Percentiles rank a stretch among this genome's conserved stretches.
Conservation (phyloP, 2,797 vertebrate genomes). For the Odontamblyopus lacepedii region DNA sequence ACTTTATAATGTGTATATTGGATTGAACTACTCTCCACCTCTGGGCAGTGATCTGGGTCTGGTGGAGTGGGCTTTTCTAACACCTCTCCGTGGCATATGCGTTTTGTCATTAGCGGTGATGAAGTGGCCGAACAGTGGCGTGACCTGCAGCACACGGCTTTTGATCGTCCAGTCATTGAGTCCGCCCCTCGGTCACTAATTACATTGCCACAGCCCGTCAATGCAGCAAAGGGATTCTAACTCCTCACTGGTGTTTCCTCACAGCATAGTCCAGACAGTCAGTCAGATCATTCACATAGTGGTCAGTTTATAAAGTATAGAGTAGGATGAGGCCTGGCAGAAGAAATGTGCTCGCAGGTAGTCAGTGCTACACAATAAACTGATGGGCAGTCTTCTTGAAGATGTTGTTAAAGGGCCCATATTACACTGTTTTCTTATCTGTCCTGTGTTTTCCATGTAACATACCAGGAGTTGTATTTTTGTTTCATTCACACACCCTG, state of each 20-base stretch:
- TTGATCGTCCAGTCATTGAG: constrained; percentile 62
- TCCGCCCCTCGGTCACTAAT: constrained; percentile 46
- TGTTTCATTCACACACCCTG: no score
- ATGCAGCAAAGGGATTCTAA: constrained; percentile 36
- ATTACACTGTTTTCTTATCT: no score
- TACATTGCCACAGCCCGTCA: constrained; percentile 54
- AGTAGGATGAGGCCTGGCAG: constrained; percentile 7
- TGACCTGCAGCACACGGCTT: constrained; percentile 50
- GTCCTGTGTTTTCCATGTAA: no score
- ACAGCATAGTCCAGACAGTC: constrained; percentile 45
- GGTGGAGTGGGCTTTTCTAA: constrained; percentile 7
- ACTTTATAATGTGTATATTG: neutral
- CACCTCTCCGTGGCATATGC: constrained; percentile 13
- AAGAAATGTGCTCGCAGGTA: neutral
- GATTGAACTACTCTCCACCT: neutral
- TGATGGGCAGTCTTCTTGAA: neutral
- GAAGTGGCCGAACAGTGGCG: constrained; percentile 39
- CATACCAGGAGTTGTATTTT: no score
- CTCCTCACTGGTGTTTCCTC: constrained; percentile 17
- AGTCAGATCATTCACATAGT: constrained; percentile 48
- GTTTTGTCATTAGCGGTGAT: constrained; percentile 62
- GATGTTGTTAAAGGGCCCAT: no score
- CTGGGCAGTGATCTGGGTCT: neutral
- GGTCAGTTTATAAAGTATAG: constrained; percentile 29
- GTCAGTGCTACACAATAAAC: neutral